phyloP scores from a whole-genome alignment of 2,888 invertebrate species.

The Apamea monoglypha region DNA sequence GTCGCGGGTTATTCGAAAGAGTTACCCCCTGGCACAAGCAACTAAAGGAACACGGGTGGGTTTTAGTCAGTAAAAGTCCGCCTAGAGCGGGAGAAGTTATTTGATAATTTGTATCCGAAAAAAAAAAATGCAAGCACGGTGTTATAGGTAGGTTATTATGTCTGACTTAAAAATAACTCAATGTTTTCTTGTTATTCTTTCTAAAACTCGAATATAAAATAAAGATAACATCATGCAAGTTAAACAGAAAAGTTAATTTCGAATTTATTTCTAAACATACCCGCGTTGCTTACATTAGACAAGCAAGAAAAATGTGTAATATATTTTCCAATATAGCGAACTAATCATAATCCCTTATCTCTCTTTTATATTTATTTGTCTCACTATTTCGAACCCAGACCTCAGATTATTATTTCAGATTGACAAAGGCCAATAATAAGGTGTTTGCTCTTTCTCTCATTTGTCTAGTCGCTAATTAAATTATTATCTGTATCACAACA shows the following conservation, averaged over 20 bases:
- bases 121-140: too few species aligned
- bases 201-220: neutral
- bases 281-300: neutral
- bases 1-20: too few species aligned
- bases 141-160: too few species aligned
- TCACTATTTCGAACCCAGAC: conserved; percentile 26
- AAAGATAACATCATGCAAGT: neutral
- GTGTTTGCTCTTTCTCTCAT: conserved; percentile 28
- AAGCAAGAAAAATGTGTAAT: conserved; percentile 9
- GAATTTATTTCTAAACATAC: conserved; percentile 8
- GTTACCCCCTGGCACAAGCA: too few species aligned
- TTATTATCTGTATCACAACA: conserved; percentile 39
- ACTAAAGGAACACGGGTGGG: too few species aligned
- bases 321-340: conserved; percentile 39
- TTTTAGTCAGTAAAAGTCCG: too few species aligned
- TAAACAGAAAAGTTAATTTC: conserved; percentile 1
- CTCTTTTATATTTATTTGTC: conserved; percentile 34
- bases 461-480: conserved; percentile 48
- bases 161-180: neutral
- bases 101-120: too few species aligned
- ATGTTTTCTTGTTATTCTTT: neutral
- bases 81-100: too few species aligned
- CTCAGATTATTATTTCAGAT: conserved; percentile 46
- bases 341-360: conserved; percentile 29
- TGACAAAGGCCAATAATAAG: conserved; percentile 42